phyloP scores from a whole-genome alignment of 2,888 invertebrate genomes.

The Antitype chi region DNA sequence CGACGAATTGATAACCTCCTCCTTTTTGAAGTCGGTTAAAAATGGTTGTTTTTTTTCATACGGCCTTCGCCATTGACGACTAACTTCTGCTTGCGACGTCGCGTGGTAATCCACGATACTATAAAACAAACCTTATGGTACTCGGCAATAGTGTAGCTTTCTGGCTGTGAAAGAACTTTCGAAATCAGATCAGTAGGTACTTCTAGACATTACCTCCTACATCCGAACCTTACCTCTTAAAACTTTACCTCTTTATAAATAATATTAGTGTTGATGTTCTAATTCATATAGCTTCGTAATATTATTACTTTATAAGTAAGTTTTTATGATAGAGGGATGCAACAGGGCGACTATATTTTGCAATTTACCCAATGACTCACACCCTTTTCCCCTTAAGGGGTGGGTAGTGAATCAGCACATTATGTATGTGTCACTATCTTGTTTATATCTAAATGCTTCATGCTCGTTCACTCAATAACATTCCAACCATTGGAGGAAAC shows the following conservation, averaged over 20 bases:
- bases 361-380: conserved; percentile 38
- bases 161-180: background rate
- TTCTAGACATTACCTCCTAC: too few relatives aligned
- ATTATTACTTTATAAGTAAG: too few relatives aligned
- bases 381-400: conserved; percentile 16
- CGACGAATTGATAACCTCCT: too few relatives aligned
- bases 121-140: background rate
- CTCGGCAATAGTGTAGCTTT: background rate
- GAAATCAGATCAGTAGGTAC: background rate
- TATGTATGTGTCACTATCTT: conserved; percentile 36
- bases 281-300: background rate
- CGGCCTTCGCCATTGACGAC: too few relatives aligned
- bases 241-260: background rate
- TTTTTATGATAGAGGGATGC: background rate
- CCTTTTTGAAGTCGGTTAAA: too few relatives aligned
- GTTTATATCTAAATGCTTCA: conserved; percentile 36
- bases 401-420: conserved; percentile 46
- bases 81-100: background rate
- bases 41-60: too few relatives aligned
- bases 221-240: background rate
- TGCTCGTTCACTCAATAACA: conserved; percentile 15
- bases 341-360: conserved; percentile 20
- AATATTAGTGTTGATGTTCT: too few relatives aligned
- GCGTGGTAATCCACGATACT: background rate
- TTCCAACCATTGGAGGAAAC: background rate